A percentile compares a stretch with the other conserved stretches of the same genome.
Conservation (phyloP, 2,113 vertebrate genomes). For the Nestor notabilis region DNA sequence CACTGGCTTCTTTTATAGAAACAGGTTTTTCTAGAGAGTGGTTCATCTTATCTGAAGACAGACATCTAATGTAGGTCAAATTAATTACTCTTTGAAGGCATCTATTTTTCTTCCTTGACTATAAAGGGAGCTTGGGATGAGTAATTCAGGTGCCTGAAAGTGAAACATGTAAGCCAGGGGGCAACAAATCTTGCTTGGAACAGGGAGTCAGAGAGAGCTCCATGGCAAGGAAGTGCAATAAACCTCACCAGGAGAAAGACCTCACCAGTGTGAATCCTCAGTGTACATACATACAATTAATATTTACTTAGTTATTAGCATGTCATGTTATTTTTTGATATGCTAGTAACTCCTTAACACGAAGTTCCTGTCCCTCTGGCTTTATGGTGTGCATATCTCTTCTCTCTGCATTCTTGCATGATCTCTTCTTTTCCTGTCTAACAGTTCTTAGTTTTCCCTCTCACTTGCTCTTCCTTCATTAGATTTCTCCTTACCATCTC, state of each 20-base stretch:
- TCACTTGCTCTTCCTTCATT: not conserved
- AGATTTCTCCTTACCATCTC: not conserved
- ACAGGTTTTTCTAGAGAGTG: not conserved
- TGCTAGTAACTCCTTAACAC: not conserved
- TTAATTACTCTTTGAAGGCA: not conserved
- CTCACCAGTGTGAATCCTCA: not conserved
- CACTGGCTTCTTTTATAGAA: not conserved
- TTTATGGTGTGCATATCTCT: not conserved
- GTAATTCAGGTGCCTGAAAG: not conserved
- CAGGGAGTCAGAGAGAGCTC: not conserved
- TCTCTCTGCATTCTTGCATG: not conserved
- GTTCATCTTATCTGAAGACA: slow-evolving; percentile 18
- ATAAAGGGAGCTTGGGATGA: not conserved
- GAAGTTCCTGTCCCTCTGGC: not conserved
- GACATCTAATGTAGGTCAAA: slow-evolving; percentile 26
- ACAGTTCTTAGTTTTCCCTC: not conserved
- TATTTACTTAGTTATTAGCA: not conserved
- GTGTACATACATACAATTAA: not conserved
- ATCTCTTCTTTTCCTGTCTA: not conserved
- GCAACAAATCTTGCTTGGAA: not conserved
- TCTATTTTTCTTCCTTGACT: not conserved
- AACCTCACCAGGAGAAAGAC: not conserved
- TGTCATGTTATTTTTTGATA: not conserved
- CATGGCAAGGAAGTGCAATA: not conserved
- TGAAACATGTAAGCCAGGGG: not conserved